Conservation (phyloP, 2,113 vertebrate species). For the Redunca redunca region DNA sequence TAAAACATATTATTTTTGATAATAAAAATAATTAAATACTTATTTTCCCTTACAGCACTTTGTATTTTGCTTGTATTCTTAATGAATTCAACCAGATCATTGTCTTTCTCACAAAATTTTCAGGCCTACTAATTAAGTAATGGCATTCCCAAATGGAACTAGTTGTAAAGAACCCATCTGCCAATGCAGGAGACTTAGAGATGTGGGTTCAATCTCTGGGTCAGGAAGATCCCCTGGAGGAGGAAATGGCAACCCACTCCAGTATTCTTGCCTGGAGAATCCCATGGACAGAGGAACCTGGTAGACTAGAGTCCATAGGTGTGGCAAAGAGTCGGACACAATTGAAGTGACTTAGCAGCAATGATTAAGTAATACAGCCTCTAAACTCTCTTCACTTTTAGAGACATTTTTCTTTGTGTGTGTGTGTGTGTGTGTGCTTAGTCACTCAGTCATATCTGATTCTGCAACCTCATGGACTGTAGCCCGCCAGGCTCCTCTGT, state of each 20-base stretch:
- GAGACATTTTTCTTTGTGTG: not conserved
- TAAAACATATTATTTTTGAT: not conserved
- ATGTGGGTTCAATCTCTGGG: not conserved
- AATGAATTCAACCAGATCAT: not conserved
- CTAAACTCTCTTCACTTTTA: not conserved
- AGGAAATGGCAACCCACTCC: not conserved
- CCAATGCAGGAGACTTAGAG: not conserved
- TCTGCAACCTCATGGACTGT: not conserved
- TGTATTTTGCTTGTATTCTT: not conserved
- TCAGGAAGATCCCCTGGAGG: not conserved
- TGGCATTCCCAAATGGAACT: not conserved
- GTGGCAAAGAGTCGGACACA: accelerated
- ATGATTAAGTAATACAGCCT: not conserved
- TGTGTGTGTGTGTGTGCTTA: not conserved
- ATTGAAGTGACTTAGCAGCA: not conserved
- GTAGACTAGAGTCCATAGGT: not conserved
- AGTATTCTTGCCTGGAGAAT: not conserved
- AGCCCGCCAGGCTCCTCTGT: not conserved
- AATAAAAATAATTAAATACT: not conserved
- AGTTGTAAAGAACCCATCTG: not conserved
- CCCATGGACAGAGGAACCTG: not conserved
- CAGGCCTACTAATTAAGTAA: not conserved
- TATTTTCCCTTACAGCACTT: not conserved
- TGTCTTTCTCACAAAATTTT: not conserved
- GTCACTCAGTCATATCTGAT: not conserved